Conservation (phyloP, 92 coral and sea anemone genomes). For the Muricea muricata region DNA sequence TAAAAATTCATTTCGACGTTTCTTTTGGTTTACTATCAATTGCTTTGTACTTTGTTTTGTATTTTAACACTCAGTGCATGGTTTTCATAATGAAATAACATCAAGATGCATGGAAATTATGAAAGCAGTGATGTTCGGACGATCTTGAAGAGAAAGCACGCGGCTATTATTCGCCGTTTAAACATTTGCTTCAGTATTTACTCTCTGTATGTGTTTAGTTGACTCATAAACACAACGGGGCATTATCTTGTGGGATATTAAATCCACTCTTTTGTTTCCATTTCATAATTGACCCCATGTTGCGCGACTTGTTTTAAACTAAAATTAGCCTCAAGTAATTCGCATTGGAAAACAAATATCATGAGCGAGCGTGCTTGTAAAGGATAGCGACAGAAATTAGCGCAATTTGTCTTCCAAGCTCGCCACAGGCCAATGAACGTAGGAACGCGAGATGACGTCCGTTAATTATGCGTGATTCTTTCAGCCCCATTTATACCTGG, state of each 20-base stretch:
- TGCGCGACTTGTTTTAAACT: neutral
- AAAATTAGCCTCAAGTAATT: conserved; percentile 36
- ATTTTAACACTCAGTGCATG: no score
- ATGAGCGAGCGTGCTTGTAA: neutral
- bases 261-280: conserved; percentile 31
- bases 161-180: neutral
- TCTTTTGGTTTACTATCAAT: no score
- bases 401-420: conserved; percentile 10
- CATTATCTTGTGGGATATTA: neutral
- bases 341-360: conserved; percentile 14
- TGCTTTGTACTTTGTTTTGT: no score
- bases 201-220: conserved; percentile 4
- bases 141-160: no score
- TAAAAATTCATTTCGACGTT: no score
- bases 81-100: no score
- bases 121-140: no score
- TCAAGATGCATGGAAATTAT: no score
- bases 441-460: neutral
- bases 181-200: conserved; percentile 24
- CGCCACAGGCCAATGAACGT: neutral
- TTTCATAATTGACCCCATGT: conserved; percentile 34
- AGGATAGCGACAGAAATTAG: conserved; percentile 8
- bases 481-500: no score
- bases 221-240: conserved; percentile 1
- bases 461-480: neutral